Evolutionary conservation across 1,140 invertebrate species (phyloP), one percentile per base, ranked within the genome.

Genomic region (Orchesella cincta): DNA sequence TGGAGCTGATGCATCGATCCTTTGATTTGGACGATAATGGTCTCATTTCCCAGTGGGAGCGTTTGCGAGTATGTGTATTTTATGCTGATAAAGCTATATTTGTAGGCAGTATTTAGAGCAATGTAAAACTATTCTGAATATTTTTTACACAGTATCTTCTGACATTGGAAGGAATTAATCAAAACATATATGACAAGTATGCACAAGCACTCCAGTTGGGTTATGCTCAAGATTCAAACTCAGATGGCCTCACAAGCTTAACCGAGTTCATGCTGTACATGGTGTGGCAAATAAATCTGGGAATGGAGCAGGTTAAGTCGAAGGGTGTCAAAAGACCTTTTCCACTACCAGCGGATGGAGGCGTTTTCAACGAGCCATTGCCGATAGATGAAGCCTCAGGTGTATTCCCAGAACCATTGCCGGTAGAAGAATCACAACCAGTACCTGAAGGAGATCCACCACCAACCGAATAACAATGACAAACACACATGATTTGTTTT

Each of bases 21-120:
- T 12, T 31, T 67, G 62, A 67, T 67, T n/a, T 31, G 8, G 62
- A 67, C 33, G 62, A 29, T 14, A 67, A 67, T 23, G 62, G 62
- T 1, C 12, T 5, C 29, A 67, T 67, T n/a, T 67, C 62, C 31
- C 1, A 31, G 2, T 67, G 62, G 62, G 62, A 67, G 29, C 23
- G 1, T 31, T 33, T 67, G 33, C 29, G 3, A 12, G 62, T 67
- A 67, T 31, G 62, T 33, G 54, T 57, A 23, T 16, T 26, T 57
- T 57, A 57, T 57, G n/a, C n/a, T n/a, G n/a, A n/a, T n/a, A n/a
- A n/a, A n/a, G n/a, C n/a, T n/a, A 26, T 14, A 57, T 57, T 16
- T 57, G 26, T 57, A 46, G 8, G 20, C 23, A 14, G 54, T 57
- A 57, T 14, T n/a, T n/a, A n/a, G n/a, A n/a, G n/a, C n/a, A n/a